These are phyloP conservation scores for Acipenser oxyrinchus DNA, from an alignment of 2,797 vertebrate genomes.

Conservation along the genomic window DNA sequence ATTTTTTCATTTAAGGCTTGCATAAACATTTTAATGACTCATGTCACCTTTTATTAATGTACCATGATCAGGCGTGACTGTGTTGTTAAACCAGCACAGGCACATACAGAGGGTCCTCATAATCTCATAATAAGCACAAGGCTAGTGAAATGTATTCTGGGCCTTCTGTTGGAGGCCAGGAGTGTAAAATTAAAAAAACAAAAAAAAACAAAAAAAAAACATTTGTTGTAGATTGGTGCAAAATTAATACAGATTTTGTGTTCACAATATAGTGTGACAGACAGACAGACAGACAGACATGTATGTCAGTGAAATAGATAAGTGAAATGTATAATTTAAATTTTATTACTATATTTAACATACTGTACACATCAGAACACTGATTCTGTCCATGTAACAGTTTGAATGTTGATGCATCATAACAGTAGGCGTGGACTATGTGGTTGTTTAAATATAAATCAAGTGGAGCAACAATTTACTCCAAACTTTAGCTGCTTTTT, in stretches of 20 bases:
- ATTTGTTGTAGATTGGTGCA: too few species aligned
- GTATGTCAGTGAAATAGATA: slow-evolving; percentile 40
- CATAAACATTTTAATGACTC: slow-evolving; percentile 47
- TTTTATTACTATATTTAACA: too few species aligned
- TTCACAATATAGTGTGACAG: too few species aligned
- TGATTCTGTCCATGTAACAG: slow-evolving; percentile 46
- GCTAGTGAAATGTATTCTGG: too few species aligned
- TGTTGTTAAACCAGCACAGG: neutral
- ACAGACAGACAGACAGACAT: slow-evolving; percentile 10
- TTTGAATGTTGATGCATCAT: slow-evolving; percentile 45
- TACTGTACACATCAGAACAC: slow-evolving; percentile 44
- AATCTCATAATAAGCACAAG: too few species aligned
- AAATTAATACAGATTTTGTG: too few species aligned
- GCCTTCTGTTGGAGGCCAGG: neutral
- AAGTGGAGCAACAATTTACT: too few species aligned
- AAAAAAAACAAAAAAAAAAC: too few species aligned
- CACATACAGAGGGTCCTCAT: too few species aligned
- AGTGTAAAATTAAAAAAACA: neutral
- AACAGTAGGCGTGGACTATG: slow-evolving; percentile 23
- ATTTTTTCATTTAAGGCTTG: slow-evolving; percentile 47
- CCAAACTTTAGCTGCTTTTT: too few species aligned
- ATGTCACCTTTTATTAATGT: neutral
- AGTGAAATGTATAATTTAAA: too few species aligned
- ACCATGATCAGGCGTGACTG: neutral
- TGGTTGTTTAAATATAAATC: neutral